Base-by-base conservation (phyloP, 2,113 vertebrate species). In the Triplophysa siluroides region DNA sequence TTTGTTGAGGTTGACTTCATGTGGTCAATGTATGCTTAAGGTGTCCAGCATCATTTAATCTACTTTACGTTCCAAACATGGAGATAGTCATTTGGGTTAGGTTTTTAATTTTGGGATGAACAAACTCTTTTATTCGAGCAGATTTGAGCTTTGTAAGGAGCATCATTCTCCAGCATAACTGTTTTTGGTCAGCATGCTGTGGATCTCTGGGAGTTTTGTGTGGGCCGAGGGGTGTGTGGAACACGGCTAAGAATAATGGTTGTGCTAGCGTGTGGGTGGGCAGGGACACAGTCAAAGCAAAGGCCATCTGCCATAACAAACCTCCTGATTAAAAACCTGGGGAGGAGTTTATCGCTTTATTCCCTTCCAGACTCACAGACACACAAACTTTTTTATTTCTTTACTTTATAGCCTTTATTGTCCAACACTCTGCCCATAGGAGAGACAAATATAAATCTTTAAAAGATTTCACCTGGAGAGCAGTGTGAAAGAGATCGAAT, bases 141-240 rank as follows among this genome's bases (percentile, higher is more conserved):
- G 88, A 83, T 90, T 89, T 88, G 86, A 85, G 80, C 83, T 85
- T 83, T 85, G 88, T 88, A 89, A 90, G 90, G 89, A 87, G 83
- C 87, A 88, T 90, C 89, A 88, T 80, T 85, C 85, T 84, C 88
- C 85, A 85, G 86, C 86, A 86, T 86, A 88, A 89, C 88, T 86
- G 89, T 86, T 88, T 88, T 83, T 89, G 89, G 89, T 90, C 83
- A 84, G 50, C 14, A 5, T 73, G 86, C 86, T 86, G 83, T 76
- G 67, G 83, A 65, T 83, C 85, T 89, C 21, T 58, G 87, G 86
- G 83, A 89, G 85, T 81, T 87, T 81, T 85, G 80, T 69, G 80
- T 47, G 77, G 76, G 83, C 85, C 87, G 83, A 80, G 65, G 78
- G 83, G 63, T 82, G 81, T 75, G 58, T 84, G 82, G 81, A 68